These are phyloP conservation scores for Theropithecus gelada DNA, from an alignment of 2,113 vertebrate genomes.

Conservation along the genomic window DNA sequence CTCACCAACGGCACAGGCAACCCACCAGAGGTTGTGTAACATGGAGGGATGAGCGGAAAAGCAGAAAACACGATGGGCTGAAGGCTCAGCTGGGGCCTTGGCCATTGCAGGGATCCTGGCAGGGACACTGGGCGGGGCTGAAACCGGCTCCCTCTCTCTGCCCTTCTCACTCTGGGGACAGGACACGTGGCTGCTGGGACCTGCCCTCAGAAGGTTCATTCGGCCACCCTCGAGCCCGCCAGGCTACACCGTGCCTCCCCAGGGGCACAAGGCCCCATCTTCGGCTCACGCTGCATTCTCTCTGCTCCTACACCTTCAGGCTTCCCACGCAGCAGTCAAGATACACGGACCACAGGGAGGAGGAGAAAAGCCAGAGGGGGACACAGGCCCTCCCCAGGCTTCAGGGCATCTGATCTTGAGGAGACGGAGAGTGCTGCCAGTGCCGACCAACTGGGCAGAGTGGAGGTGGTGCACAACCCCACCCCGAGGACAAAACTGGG, in stretches of 20 bases:
- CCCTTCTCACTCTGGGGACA: not conserved
- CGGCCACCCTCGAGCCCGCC: rapidly evolving
- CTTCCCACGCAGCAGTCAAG: rapidly evolving
- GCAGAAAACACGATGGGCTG: not conserved
- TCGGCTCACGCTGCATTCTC: not conserved
- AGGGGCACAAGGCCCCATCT: not conserved
- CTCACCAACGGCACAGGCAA: not conserved
- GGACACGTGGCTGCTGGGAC: not conserved
- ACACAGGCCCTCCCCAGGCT: not conserved
- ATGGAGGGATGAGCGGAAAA: not conserved
- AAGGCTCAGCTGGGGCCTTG: not conserved
- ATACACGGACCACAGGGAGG: not conserved
- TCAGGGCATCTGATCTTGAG: not conserved
- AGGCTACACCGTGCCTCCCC: not conserved
- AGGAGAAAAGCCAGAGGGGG: not conserved
- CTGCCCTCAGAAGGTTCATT: not conserved
- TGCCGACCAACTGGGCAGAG: conserved; percentile 64
- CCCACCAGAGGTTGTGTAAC: no score
- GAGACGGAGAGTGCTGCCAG: conserved; percentile 53
- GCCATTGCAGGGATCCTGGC: not conserved
- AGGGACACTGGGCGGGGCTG: not conserved
- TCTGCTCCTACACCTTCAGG: not conserved
- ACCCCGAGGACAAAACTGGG: not conserved
- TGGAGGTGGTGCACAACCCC: conserved; percentile 12
- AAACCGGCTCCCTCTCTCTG: not conserved